A percentile compares a stretch with the other conserved stretches of the same genome.
phyloP scores from a whole-genome alignment of 2,888 invertebrate species.

The Amaurobius ferox region DNA sequence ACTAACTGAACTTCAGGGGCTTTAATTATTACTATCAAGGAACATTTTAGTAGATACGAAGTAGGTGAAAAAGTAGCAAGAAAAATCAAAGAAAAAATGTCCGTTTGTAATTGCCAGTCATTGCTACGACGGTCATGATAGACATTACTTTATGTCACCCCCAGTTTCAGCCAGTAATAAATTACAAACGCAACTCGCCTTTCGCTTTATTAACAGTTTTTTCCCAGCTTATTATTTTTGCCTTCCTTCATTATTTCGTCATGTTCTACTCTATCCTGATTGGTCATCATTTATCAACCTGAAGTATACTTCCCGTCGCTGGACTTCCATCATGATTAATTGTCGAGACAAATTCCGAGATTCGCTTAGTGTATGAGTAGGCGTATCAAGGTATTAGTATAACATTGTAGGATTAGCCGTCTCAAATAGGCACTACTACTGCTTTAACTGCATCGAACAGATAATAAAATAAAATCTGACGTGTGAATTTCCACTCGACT shows the following conservation, averaged over 20 bases:
- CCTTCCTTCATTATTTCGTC: constrained; percentile 9
- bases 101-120: too few species aligned
- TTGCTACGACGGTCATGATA: too few species aligned
- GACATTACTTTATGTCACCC: neutral
- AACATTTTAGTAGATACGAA: too few species aligned
- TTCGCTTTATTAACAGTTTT: constrained; percentile 14
- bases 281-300: constrained; percentile 12
- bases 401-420: neutral
- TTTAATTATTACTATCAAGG: too few species aligned
- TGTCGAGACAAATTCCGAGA: neutral
- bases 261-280: constrained; percentile 11
- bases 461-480: too few species aligned
- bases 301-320: constrained; percentile 3
- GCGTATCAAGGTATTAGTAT: constrained; percentile 9
- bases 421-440: too few species aligned
- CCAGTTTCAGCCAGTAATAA: neutral
- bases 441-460: too few species aligned
- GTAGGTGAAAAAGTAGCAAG: too few species aligned
- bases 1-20: too few species aligned
- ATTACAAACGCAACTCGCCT: neutral
- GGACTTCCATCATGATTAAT: constrained; percentile 9
- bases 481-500: too few species aligned
- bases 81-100: too few species aligned
- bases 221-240: constrained; percentile 11
- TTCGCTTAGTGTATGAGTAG: neutral